Percentiles rank a stretch among this genome's conserved stretches.
Conservation (phyloP, 1,140 invertebrate genomes). For the Drosophila takahashii region DNA sequence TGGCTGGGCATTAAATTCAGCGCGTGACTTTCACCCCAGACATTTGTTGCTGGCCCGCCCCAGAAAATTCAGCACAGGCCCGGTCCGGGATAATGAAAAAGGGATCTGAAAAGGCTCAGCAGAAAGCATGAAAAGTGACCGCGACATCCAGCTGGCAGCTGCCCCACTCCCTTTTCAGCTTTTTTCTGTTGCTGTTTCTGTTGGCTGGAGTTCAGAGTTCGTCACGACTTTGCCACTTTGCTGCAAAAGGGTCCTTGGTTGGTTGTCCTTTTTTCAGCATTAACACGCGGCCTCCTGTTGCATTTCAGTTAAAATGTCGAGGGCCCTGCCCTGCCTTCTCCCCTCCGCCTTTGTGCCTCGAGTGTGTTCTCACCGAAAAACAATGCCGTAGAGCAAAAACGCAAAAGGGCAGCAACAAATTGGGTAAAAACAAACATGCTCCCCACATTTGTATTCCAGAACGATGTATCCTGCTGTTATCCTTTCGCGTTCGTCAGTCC, state of each 20-base stretch:
- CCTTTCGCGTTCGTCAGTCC: slow-evolving; percentile 51
- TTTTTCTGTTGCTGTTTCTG: not conserved
- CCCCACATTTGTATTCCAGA: slow-evolving; percentile 46
- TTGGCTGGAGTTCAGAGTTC: slow-evolving; percentile 45
- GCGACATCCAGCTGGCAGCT: slow-evolving; percentile 43
- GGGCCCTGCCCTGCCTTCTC: slow-evolving; percentile 1
- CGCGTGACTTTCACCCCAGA: slow-evolving; percentile 35
- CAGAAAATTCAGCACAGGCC: not conserved
- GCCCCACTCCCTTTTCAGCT: not conserved
- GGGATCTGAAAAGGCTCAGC: slow-evolving; percentile 51
- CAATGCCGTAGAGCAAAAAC: slow-evolving; percentile 33
- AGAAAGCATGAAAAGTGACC: slow-evolving; percentile 65
- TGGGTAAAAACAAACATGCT: slow-evolving; percentile 49
- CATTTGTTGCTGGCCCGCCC: slow-evolving; percentile 27
- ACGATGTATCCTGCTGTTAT: slow-evolving; percentile 49
- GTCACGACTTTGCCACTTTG: slow-evolving; percentile 61
- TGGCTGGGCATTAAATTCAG: slow-evolving; percentile 49
- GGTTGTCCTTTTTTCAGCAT: slow-evolving; percentile 62
- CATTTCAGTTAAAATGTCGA: slow-evolving; percentile 57
- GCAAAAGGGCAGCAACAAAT: slow-evolving; percentile 49
- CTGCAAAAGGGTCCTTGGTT: slow-evolving; percentile 46
- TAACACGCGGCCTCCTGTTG: slow-evolving; percentile 70
- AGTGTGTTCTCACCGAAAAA: slow-evolving; percentile 40
- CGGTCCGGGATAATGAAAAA: slow-evolving; percentile 31
- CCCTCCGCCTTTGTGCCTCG: slow-evolving; percentile 47